phyloP scores from a whole-genome alignment of 2,888 invertebrate species.

The Tipula helvola region DNA sequence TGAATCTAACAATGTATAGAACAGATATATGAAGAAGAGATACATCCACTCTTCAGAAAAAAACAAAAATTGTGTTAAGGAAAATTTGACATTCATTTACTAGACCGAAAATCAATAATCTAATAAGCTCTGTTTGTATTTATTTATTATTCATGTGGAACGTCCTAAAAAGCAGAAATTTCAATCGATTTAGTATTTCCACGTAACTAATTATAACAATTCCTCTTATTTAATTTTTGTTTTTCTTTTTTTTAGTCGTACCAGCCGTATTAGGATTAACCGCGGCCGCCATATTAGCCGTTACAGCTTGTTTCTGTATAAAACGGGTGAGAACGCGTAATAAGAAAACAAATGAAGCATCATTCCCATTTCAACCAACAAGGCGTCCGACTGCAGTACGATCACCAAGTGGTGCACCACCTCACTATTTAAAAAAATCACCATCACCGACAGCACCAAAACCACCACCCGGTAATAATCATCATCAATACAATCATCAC shows the following conservation, averaged over 20 bases:
- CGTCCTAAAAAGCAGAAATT: neutral
- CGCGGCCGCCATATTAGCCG: slow-evolving; percentile 33
- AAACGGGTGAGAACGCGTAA: slow-evolving; percentile 30
- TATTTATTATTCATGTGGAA: neutral
- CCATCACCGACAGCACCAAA: slow-evolving; percentile 67
- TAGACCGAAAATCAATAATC: neutral
- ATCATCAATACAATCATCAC: slow-evolving; percentile 67
- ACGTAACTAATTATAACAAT: neutral
- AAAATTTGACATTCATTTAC: neutral
- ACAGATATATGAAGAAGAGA: neutral
- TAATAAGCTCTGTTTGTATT: neutral
- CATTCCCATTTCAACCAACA: slow-evolving; percentile 35
- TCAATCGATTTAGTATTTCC: neutral
- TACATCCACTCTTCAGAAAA: neutral
- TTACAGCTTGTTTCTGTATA: slow-evolving; percentile 32
- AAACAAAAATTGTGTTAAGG: neutral
- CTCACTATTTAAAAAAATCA: slow-evolving; percentile 83
- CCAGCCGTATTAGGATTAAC: slow-evolving; percentile 34
- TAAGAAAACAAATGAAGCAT: slow-evolving; percentile 33
- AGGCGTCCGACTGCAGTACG: slow-evolving; percentile 51
- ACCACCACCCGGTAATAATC: slow-evolving; percentile 29
- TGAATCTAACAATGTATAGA: neutral
- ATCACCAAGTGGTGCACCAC: slow-evolving; percentile 66
- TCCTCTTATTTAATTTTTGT: neutral
- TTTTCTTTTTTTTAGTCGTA: slow-evolving; percentile 24